Conservation (phyloP, 2,888 invertebrate species). For the Agrotis segetum region DNA sequence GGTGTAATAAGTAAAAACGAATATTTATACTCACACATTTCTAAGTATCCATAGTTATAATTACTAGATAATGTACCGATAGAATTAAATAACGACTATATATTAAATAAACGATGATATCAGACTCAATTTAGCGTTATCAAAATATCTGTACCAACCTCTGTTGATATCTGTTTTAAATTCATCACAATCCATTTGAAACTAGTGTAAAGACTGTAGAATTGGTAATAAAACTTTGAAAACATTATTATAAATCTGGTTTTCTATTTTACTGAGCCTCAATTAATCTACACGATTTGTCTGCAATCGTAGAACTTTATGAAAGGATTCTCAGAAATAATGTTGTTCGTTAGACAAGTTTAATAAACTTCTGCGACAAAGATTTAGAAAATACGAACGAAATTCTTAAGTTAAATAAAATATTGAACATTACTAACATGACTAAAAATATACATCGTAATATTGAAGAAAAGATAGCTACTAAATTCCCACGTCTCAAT, state of each 20-base stretch:
- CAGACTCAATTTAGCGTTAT: constrained; percentile 73
- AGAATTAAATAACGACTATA: constrained; percentile 67
- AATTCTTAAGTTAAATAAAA: not conserved
- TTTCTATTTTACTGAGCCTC: constrained; percentile 41
- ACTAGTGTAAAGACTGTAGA: constrained; percentile 84
- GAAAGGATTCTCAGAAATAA: constrained; percentile 24
- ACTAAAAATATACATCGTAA: constrained; percentile 30
- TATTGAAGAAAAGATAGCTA: constrained; percentile 15
- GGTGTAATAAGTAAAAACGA: constrained; percentile 65
- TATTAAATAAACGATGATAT: constrained; percentile 71
- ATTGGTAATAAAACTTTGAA: constrained; percentile 86
- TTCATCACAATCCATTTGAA: constrained; percentile 79
- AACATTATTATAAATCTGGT: constrained; percentile 66
- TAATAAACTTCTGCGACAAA: not conserved
- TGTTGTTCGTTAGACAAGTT: constrained; percentile 4
- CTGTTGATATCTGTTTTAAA: constrained; percentile 78
- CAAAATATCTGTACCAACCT: constrained; percentile 75
- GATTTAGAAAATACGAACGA: not conserved
- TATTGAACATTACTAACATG: constrained; percentile 9
- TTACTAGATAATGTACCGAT: constrained; percentile 67
- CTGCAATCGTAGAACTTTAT: constrained; percentile 29
- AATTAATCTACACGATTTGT: constrained; percentile 31
- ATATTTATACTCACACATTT: constrained; percentile 75
- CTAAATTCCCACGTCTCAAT: constrained; percentile 4
- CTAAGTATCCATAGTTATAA: constrained; percentile 63